Base-by-base conservation (phyloP, 2,888 invertebrate genomes). In the Drosophila recens region DNA sequence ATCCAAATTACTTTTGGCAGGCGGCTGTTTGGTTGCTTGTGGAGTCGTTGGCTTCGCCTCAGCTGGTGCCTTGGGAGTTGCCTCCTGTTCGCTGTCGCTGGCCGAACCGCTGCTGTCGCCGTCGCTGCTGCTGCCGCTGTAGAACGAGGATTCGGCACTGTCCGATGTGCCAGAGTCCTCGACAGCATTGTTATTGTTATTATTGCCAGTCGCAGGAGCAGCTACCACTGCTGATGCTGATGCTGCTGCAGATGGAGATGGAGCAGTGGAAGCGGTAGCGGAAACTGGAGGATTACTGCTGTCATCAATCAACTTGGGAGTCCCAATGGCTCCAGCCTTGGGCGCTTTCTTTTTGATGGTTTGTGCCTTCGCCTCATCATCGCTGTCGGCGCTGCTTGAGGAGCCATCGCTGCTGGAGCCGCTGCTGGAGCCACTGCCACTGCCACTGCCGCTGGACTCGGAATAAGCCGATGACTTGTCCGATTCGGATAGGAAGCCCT, bases 1-100 rank as follows among this genome's bases (percentile, higher is more conserved):
- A 92, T 98, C 98, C 74, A 97, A 92, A 93, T 97, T 97, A 5
- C 96, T 93, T 90, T 95, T 94, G 36, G 90, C 92, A 76, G 81
- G 13, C 8, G 73, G 54, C 1, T 36, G 51, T 8, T 53, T 10
- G 33, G 49, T 13, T 23, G 56, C 17, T 23, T 49, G 17, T 23
- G 49, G 13, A 9, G 13, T 15, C 6, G 3, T 38, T 6, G 46
- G 42, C 51, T 71, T 53, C 27, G 58, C 43, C 2, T 59, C 59
- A 48, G 64, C 52, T 42, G 78, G 65, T n/a, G 56, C 56, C 2
- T 69, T 23, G 13, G 57, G 10, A 5, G 64, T 4, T 42, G 49
- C 40, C 33, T 40, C 45, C 23, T 45, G 23, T 27, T 45, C 45
- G 45, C 23, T 45, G n/a, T 45, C 45, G 45, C 27, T 27, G 45